Conservation (phyloP, 30 jellyfish, hydroid and myxozoan species). For the Morbakka virulenta region DNA sequence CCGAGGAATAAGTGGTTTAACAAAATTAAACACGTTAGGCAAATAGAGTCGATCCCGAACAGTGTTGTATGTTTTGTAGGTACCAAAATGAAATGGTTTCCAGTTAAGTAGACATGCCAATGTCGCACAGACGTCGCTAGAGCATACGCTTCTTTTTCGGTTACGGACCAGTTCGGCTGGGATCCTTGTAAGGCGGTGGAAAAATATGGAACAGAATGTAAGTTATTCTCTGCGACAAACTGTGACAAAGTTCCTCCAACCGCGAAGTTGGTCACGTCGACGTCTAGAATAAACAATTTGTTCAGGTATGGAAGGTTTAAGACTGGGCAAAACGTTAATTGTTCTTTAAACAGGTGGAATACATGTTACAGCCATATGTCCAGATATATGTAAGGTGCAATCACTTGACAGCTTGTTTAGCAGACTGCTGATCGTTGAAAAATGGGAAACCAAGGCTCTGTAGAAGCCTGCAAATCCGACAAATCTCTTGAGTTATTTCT, state of each 20-base stretch:
- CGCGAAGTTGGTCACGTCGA: conserved; percentile 16
- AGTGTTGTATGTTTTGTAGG: not conserved
- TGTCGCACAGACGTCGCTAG: conserved; percentile 2
- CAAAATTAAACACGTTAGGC: conserved; percentile 16
- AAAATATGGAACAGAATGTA: conserved; percentile 17
- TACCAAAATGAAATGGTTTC: conserved; percentile 18
- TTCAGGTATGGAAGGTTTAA: not conserved
- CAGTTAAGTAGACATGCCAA: conserved; percentile 30
- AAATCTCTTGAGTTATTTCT: too few species aligned
- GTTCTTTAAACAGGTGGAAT: not conserved
- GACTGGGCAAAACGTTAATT: not conserved
- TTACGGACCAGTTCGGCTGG: conserved; percentile 16
- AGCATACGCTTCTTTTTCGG: conserved; percentile 17
- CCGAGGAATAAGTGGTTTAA: not conserved
- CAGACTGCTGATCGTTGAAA: too few species aligned
- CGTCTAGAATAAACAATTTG: conserved; percentile 5
- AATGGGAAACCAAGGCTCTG: too few species aligned
- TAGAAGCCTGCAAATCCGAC: too few species aligned
- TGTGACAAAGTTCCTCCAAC: conserved; percentile 20
- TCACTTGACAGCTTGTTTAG: conserved; percentile 3
- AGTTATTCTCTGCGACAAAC: not conserved
- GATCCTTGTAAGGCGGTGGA: conserved; percentile 9
- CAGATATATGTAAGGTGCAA: not conserved
- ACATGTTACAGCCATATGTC: conserved; percentile 1
- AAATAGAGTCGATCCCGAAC: conserved; percentile 6